phyloP scores from a whole-genome alignment of 2,797 vertebrate species.

The Yasuhikotakia modesta region DNA sequence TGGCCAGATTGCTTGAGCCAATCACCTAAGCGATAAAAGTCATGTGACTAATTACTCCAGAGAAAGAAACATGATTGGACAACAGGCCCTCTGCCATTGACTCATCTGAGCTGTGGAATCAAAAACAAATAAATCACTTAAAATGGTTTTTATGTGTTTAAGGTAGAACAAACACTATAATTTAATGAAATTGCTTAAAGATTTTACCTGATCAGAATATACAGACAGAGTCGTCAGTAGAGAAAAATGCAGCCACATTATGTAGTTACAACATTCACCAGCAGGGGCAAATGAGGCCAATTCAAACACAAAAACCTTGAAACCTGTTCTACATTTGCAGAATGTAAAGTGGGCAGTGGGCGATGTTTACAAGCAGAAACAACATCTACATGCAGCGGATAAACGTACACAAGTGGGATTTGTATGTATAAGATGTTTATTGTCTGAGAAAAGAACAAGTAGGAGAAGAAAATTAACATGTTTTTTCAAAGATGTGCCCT shows the following conservation, averaged over 20 bases:
- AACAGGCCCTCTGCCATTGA: background rate
- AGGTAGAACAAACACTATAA: too few relatives aligned
- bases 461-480: background rate
- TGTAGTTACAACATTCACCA: background rate
- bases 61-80: background rate
- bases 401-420: constrained; percentile 8
- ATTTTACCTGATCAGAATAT: too few relatives aligned
- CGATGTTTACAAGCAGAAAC: constrained; percentile 18
- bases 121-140: too few relatives aligned
- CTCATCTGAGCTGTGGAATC: too few relatives aligned
- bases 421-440: background rate
- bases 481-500: background rate
- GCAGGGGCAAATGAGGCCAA: background rate
- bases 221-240: background rate
- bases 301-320: background rate
- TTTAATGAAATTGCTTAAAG: too few relatives aligned
- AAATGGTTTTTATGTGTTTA: too few relatives aligned
- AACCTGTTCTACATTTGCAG: background rate
- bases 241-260: background rate
- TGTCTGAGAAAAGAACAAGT: background rate
- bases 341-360: constrained; percentile 22
- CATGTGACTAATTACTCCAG: too few relatives aligned
- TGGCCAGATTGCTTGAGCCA: background rate
- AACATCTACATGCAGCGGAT: background rate
- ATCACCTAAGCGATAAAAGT: background rate